phyloP scores from a whole-genome alignment of 2,797 vertebrate species.

The Luscinia luscinia region DNA sequence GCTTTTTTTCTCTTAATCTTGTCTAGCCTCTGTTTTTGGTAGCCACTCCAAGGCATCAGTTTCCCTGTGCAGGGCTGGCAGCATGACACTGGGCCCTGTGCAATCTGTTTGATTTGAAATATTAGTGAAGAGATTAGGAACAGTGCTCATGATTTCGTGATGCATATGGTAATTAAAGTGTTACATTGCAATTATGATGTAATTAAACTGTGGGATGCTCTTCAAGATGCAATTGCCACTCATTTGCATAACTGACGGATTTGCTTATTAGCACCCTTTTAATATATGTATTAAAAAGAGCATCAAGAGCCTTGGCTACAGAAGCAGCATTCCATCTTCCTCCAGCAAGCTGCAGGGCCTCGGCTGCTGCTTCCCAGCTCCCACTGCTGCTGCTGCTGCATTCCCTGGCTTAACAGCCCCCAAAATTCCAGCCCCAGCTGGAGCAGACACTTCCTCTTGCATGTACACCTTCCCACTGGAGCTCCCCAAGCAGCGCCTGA shows the following conservation, averaged over 20 bases:
- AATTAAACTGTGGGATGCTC: slow-evolving; percentile 74
- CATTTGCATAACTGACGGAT: slow-evolving; percentile 69
- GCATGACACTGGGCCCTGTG: accelerated
- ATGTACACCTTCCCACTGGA: accelerated
- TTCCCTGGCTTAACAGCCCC: no score
- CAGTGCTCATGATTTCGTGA: slow-evolving; percentile 64
- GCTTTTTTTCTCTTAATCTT: not conserved
- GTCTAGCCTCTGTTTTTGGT: not conserved
- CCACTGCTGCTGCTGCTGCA: not conserved
- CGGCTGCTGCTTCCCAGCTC: not conserved
- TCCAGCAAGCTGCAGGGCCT: not conserved
- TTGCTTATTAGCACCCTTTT: slow-evolving; percentile 71
- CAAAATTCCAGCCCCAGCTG: not conserved
- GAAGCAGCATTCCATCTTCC: not conserved
- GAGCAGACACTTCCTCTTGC: not conserved
- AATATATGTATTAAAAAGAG: slow-evolving; percentile 64
- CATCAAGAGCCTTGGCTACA: not conserved
- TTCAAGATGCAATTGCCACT: slow-evolving; percentile 70
- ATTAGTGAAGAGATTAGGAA: slow-evolving; percentile 61
- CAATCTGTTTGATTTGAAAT: slow-evolving; percentile 63
- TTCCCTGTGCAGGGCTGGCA: not conserved
- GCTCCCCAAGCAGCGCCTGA: accelerated
- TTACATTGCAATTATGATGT: slow-evolving; percentile 74
- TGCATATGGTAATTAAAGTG: slow-evolving; percentile 71
- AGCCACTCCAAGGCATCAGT: not conserved